Evolutionary conservation across 2,888 invertebrate species (phyloP).

Genomic region (Elmis aenea): DNA sequence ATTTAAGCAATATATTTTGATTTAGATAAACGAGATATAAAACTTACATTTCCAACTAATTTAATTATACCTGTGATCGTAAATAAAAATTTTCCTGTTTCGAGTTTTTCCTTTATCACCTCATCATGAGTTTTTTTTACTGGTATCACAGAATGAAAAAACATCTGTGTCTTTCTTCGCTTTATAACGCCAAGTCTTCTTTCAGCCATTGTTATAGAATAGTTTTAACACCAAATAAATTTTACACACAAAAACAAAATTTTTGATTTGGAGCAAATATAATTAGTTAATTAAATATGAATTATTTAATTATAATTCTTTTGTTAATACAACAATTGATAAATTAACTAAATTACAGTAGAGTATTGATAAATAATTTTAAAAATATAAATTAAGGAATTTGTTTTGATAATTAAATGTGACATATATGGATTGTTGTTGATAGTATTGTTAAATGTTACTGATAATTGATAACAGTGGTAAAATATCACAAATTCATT

Average conservation of each 20-base stretch:
- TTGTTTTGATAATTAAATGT: too few species aligned
- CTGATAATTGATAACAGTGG: too few species aligned
- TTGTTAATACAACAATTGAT: background rate
- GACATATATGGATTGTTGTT: too few species aligned
- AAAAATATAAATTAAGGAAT: too few species aligned
- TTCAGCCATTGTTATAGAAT: conserved; percentile 12
- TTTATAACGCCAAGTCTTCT: conserved; percentile 20
- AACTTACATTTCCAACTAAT: conserved; percentile 25
- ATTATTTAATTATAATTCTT: background rate
- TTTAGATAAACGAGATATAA: background rate
- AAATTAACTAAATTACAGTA: background rate
- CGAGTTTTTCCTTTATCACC: conserved; percentile 22
- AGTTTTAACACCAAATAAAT: conserved; percentile 2
- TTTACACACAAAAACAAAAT: background rate
- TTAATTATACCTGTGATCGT: conserved; percentile 25
- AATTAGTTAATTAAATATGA: background rate
- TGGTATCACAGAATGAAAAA: conserved; percentile 23
- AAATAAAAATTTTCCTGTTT: conserved; percentile 26
- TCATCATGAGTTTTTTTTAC: conserved; percentile 24
- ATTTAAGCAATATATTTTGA: background rate
- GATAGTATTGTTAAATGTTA: too few species aligned
- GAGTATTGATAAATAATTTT: background rate
- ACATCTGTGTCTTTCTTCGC: conserved; percentile 23
- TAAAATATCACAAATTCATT: too few species aligned
- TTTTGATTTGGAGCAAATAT: background rate